Evolutionary conservation across 2,888 invertebrate species (phyloP), one percentile per base, ranked within the genome.

Genomic region (Diogma glabrata): DNA sequence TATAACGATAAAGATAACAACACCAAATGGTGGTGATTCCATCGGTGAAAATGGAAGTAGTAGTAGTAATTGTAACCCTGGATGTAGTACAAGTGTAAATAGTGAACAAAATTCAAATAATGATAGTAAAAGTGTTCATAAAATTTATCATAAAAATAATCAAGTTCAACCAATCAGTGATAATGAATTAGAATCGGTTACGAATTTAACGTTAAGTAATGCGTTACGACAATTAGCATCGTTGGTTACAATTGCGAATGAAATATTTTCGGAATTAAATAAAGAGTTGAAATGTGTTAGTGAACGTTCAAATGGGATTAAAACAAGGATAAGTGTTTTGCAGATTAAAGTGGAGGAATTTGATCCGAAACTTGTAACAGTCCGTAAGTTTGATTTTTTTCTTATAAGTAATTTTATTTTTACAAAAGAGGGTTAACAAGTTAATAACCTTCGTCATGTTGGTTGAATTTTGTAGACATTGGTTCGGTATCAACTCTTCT

Each of bases 321-420:
- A 83, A 66, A 71, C 72, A 52, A 82, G 83, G 66, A 77, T 92
- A 60, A 75, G 75, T 60, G 73, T 72, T 60, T 78, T 91, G 60
- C 83, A 84, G 65, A 79, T 78, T 59, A 76, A 78, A 62, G 83
- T 89, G 61, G 76, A 76, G 62, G 74, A 75, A 57, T 84, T 81
- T 72, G 88, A 92, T 71, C 90, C 92, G 54, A 90, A 88, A 76
- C 84, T 83, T 72, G 87, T 91, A 67, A 81, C 89, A 83, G 90
- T 92, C 77, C 91, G 92, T 92, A 76, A 92, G 92, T 92, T 75
- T 50, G 55, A 50, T 57, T 58, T 56, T 50, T 56, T 54, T 53
- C 54, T 49, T 52, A 47, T n/a, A 12, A 12, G n/a, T n/a, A n/a
- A n/a, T n/a, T n/a, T n/a, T n/a, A n/a, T n/a, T n/a, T n/a, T n/a